Base-by-base conservation (phyloP, 2,888 invertebrate species). In the Orthosia gothica region DNA sequence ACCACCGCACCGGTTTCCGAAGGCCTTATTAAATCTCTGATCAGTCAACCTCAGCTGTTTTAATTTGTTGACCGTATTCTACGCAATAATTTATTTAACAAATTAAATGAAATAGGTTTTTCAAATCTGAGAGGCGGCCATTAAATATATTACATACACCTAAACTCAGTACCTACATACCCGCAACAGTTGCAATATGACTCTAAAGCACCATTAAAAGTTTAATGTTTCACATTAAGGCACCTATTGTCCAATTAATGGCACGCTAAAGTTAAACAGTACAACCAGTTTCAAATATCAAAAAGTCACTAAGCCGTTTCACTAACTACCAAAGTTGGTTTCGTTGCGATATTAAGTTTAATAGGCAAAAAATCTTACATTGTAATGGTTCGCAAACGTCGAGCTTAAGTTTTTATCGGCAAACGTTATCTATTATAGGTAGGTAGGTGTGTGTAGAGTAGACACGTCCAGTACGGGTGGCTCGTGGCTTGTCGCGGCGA, bases 391-490 rank as follows among this genome's bases (percentile, higher is more conserved):
- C 18, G 63, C 62, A 78, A 78, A 81, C 59, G 57, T 76, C 68
- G 54, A 65, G 63, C 70, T 76, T n/a, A 62, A 78, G 32, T 65
- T 85, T 80, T 82, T 82, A 84, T 85, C 63, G 65, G 52, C 18
- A 66, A 81, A 73, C 54, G 67, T 69, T 74, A 12, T 71, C 61
- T 26, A 26, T n/a, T 75, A 68, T 74, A 70, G 67, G 57, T 62
- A 49, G 15, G 57, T 20, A n/a, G 57, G 55, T 20, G 54, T 76
- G 49, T 68, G 70, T 70, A 70, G 79, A 70, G 70, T 70, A 70
- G 79, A 70, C 59, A 61, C 67, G 76, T 81, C 65, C 86, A 63
- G 71, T 66, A 74, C 50, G 77, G 73, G 71, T 67, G 67, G 79
- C 63, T 76, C 58, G 65, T 84, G 78, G 85, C 71, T 74, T 64